Evolutionary conservation across 2,797 vertebrate genomes (phyloP).

Genomic region (Meriones psammophilus): DNA sequence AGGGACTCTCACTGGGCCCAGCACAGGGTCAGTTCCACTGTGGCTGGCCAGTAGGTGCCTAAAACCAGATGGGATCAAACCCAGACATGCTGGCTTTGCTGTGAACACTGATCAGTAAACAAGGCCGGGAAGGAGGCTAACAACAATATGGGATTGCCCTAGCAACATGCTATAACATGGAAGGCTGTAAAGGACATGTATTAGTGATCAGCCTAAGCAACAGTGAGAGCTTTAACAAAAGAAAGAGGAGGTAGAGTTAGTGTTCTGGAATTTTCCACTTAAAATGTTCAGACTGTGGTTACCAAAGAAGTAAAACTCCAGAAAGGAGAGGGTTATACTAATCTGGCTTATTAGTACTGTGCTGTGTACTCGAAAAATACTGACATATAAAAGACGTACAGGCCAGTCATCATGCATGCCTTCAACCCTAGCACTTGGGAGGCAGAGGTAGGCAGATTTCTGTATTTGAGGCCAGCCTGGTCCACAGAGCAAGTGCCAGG

Average conservation of each 20-base stretch:
- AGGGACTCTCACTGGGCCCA: not conserved
- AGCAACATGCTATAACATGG: not conserved
- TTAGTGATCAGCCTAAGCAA: not conserved
- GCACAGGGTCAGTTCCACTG: not conserved
- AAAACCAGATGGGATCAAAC: not conserved
- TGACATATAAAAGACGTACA: not conserved
- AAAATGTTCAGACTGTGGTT: not conserved
- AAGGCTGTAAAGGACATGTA: not conserved
- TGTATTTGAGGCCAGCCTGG: not conserved
- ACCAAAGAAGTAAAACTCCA: not conserved
- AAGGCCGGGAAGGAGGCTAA: not conserved
- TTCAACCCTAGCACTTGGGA: not conserved
- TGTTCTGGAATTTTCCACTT: not conserved
- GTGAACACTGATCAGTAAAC: not conserved
- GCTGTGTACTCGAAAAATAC: not conserved
- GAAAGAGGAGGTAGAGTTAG: not conserved
- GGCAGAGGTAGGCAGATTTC: not conserved
- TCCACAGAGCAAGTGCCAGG: not conserved
- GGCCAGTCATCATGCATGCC: too few relatives aligned
- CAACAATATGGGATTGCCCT: not conserved
- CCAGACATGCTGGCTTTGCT: not conserved
- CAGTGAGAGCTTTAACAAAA: not conserved
- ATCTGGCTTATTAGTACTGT: not conserved
- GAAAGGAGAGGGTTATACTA: not conserved
- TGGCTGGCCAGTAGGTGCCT: not conserved